Evolutionary conservation across 2,113 vertebrate genomes (phyloP).

Genomic region (Toxotes chatareus): DNA sequence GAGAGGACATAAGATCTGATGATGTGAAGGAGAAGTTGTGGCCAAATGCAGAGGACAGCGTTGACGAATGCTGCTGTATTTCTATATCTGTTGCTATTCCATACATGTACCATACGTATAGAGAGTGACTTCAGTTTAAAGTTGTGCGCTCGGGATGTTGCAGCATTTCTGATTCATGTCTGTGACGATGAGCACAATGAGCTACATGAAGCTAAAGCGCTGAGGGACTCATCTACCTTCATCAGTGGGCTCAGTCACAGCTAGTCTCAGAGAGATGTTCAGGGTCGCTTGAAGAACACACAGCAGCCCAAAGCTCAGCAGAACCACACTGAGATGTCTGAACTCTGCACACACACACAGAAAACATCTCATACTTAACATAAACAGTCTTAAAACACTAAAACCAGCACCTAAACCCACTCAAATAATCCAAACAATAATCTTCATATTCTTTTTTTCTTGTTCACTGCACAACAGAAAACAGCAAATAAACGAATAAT

Average conservation of each 20-base stretch:
- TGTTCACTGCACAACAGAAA: not conserved
- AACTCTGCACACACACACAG: constrained; percentile 26
- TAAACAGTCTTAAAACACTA: no score
- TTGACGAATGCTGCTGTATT: not conserved
- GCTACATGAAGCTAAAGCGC: no score
- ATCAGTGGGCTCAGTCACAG: not conserved
- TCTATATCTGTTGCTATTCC: no score
- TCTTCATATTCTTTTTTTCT: not conserved
- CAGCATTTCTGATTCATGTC: no score
- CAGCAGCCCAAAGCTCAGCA: constrained; percentile 55
- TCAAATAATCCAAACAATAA: no score
- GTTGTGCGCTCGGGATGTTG: no score
- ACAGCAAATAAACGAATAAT: not conserved
- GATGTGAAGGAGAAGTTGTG: no score
- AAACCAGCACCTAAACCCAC: no score
- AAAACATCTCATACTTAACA: not conserved
- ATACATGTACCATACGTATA: no score
- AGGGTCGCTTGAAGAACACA: constrained; percentile 61
- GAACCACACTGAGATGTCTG: not conserved
- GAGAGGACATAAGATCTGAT: not conserved
- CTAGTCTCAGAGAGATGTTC: constrained; percentile 57
- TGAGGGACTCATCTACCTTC: not conserved
- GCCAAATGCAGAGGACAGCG: not conserved
- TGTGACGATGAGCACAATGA: no score
- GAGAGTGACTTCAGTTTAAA: no score